Conservation (phyloP, 2,113 vertebrate species). For the Oreamnos americanus region DNA sequence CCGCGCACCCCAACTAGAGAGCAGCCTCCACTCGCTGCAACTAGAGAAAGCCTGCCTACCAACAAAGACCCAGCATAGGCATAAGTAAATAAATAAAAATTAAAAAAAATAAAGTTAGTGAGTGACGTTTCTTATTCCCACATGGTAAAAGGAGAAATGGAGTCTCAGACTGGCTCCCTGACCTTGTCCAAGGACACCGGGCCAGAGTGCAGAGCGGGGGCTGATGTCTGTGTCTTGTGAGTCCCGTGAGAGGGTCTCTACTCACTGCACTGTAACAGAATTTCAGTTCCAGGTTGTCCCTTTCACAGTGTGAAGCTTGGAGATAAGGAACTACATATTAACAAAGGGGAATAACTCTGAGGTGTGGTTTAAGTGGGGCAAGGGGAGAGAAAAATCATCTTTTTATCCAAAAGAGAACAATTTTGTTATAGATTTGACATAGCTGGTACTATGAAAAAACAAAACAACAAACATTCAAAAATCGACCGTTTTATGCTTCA, state of each 20-base stretch:
- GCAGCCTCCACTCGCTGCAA: neutral
- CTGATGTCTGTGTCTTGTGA: neutral
- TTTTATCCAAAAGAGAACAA: neutral
- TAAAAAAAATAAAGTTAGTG: neutral
- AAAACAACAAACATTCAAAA: neutral
- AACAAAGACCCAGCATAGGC: neutral
- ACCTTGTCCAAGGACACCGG: neutral
- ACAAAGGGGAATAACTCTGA: neutral
- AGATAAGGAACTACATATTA: neutral
- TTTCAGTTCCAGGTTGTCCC: neutral
- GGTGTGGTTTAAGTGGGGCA: neutral
- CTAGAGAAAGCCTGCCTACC: neutral
- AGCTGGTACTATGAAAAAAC: neutral
- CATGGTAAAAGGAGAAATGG: neutral
- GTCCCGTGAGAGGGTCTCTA: neutral
- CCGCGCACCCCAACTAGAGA: fast-evolving
- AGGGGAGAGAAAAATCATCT: neutral
- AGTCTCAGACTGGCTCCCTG: neutral
- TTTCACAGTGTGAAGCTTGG: neutral
- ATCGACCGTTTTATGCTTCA: neutral
- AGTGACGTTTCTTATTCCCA: neutral
- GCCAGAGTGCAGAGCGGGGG: neutral
- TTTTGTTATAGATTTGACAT: neutral
- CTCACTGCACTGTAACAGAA: neutral
- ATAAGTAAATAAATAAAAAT: neutral